phyloP scores from a whole-genome alignment of 1,140 invertebrate genomes.

The Lasioglossum baleicum region DNA sequence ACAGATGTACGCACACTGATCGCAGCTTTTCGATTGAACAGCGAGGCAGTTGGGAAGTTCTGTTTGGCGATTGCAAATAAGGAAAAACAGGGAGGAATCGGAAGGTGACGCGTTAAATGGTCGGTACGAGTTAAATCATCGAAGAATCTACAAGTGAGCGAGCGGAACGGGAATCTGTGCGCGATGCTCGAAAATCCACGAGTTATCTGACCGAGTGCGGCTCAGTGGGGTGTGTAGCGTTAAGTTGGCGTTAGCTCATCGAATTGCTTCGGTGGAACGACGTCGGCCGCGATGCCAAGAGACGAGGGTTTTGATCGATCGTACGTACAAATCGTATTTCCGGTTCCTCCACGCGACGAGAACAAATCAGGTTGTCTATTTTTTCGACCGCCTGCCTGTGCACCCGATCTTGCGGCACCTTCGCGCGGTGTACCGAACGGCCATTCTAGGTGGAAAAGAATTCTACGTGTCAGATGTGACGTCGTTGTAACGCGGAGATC shows the following conservation, averaged over 20 bases:
- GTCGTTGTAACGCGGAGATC: too few relatives aligned
- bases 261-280: slow-evolving; percentile 66
- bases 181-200: slow-evolving; percentile 68
- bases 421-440: too few relatives aligned
- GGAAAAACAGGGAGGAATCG: neutral
- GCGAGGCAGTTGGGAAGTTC: too few relatives aligned
- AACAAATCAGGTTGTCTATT: slow-evolving; percentile 39
- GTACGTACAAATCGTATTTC: slow-evolving; percentile 66
- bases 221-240: slow-evolving; percentile 75
- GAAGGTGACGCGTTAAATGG: slow-evolving; percentile 27
- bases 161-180: slow-evolving; percentile 55
- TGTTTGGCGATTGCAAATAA: too few relatives aligned
- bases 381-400: neutral
- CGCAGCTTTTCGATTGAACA: too few relatives aligned
- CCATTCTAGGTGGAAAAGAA: too few relatives aligned
- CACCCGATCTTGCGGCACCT: neutral
- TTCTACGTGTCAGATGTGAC: too few relatives aligned
- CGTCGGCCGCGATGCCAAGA: slow-evolving; percentile 36
- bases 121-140: slow-evolving; percentile 48
- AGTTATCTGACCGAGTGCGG: slow-evolving; percentile 74
- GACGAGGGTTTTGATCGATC: slow-evolving; percentile 65
- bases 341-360: slow-evolving; percentile 42
- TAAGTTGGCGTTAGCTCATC: slow-evolving; percentile 74
- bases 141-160: slow-evolving; percentile 70
- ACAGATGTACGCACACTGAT: too few relatives aligned